phyloP scores from a whole-genome alignment of 2,888 invertebrate genomes.

The Drosophila buzzatii region DNA sequence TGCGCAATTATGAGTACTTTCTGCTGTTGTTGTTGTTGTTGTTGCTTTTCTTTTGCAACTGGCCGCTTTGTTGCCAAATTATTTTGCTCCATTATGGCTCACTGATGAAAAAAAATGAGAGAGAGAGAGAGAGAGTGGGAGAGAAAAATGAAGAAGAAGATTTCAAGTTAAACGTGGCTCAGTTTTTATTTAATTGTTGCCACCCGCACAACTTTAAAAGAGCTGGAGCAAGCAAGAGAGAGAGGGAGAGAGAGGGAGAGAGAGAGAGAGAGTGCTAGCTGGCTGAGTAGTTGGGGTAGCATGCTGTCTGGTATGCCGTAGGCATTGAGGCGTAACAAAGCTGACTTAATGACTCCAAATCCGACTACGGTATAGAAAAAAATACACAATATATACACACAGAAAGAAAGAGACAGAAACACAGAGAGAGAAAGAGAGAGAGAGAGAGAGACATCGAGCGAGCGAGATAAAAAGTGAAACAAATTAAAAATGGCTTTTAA shows the following conservation, averaged over 20 bases:
- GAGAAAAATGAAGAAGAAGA: slow-evolving; percentile 14
- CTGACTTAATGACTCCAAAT: slow-evolving; percentile 71
- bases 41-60: slow-evolving; percentile 36
- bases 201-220: slow-evolving; percentile 43
- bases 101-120: slow-evolving; percentile 5
- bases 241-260: neutral
- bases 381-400: slow-evolving; percentile 13
- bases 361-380: slow-evolving; percentile 40
- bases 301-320: slow-evolving; percentile 33
- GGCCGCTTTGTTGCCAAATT: slow-evolving; percentile 43
- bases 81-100: slow-evolving; percentile 28
- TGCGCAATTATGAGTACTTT: slow-evolving; percentile 70
- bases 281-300: neutral
- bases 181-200: slow-evolving; percentile 56
- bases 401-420: neutral
- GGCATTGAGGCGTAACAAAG: slow-evolving; percentile 73
- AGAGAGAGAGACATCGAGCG: neutral
- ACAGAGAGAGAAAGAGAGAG: slow-evolving; percentile 4
- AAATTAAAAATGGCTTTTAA: slow-evolving; percentile 67
- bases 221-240: neutral
- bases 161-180: slow-evolving; percentile 56
- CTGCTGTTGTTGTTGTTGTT: slow-evolving; percentile 34
- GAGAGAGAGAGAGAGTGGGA: no score
- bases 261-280: neutral
- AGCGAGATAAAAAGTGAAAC: slow-evolving; percentile 45